Evolutionary conservation across 2,888 invertebrate genomes (phyloP).

Genomic region (Sinhomidia bicolor): DNA sequence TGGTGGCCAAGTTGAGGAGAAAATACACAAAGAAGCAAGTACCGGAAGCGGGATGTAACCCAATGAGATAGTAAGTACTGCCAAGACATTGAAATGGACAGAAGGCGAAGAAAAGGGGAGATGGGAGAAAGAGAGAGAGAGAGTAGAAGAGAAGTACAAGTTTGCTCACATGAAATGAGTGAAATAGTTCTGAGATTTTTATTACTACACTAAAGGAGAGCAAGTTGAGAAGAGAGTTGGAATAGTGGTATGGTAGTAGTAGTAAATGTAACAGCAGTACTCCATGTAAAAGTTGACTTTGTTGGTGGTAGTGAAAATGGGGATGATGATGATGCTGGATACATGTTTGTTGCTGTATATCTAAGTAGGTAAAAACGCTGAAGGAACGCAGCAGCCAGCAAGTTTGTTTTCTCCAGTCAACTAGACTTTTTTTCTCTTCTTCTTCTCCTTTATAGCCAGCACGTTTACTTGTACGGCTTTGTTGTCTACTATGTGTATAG

Average conservation of each 20-base stretch:
- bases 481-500: not conserved
- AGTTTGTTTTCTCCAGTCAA: not conserved
- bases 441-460: not conserved
- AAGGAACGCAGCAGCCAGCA: not conserved
- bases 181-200: constrained; percentile 60
- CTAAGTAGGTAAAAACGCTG: not conserved
- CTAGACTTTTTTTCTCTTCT: not conserved
- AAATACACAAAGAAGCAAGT: not conserved
- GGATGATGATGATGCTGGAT: not conserved
- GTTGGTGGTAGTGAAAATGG: too few species aligned
- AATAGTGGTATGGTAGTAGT: not conserved
- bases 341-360: not conserved
- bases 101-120: not conserved
- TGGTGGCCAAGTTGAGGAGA: not conserved
- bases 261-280: not conserved
- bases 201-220: constrained; percentile 61
- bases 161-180: constrained; percentile 51
- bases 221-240: constrained; percentile 45
- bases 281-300: too few species aligned
- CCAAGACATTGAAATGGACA: constrained; percentile 10
- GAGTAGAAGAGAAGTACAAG: too few species aligned
- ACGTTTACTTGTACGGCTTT: not conserved
- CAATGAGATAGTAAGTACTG: constrained; percentile 12
- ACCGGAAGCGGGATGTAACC: constrained; percentile 30
- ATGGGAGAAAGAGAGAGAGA: not conserved